Percentiles rank a stretch among this genome's conserved stretches.
phyloP scores from a whole-genome alignment of 2,888 invertebrate species.

The Athrips mouffetella region DNA sequence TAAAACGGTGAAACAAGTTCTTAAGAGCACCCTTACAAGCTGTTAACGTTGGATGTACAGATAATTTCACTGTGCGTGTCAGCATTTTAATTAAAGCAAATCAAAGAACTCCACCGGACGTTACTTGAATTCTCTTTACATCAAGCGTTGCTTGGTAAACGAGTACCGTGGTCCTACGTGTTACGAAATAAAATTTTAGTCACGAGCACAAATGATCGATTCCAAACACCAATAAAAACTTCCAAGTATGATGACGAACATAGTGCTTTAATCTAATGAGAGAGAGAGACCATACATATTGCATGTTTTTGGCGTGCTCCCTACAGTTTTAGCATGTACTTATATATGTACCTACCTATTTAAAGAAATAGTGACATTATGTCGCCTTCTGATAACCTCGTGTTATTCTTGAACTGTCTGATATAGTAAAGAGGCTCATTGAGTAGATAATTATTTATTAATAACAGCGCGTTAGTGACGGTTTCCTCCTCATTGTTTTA shows the following conservation, averaged over 20 bases:
- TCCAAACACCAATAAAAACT: constrained; percentile 5
- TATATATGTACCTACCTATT: background rate
- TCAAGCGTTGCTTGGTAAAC: background rate
- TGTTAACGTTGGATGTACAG: no score
- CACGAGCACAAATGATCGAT: constrained; percentile 9
- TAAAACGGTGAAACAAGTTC: no score
- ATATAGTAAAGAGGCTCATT: background rate
- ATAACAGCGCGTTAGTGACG: background rate
- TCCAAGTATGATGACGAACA: background rate
- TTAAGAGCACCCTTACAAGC: no score
- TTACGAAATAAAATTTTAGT: constrained; percentile 7
- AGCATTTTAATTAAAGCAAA: constrained; percentile 4
- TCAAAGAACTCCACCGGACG: background rate
- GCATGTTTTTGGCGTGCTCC: no score
- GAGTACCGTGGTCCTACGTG: background rate
- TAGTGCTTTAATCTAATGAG: no score
- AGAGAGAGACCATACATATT: no score
- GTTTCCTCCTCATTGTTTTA: constrained; percentile 2
- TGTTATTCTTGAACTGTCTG: constrained; percentile 2
- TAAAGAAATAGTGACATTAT: background rate
- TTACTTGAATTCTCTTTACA: constrained; percentile 1
- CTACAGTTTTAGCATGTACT: no score
- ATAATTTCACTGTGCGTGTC: background rate
- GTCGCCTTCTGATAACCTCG: background rate
- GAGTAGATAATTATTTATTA: background rate